phyloP scores from a whole-genome alignment of 1,140 invertebrate genomes.

The Caenorhabditis latens region DNA sequence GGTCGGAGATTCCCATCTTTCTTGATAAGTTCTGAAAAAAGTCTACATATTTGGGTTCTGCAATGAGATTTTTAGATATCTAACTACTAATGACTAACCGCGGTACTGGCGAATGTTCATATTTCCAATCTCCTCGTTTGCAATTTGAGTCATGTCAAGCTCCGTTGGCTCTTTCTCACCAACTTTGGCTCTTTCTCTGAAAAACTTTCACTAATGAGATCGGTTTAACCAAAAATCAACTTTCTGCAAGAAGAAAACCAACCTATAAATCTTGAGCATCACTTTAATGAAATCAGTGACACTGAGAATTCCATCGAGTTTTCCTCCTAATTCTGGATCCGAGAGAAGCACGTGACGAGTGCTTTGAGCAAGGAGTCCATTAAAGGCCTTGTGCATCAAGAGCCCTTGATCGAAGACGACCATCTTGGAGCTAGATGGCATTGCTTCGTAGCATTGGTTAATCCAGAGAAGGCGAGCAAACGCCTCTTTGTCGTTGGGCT shows the following conservation, averaged over 20 bases:
- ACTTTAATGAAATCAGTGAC: constrained; percentile 65
- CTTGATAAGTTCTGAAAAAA: constrained; percentile 57
- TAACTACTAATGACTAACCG: not conserved
- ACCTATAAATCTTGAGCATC: constrained; percentile 61
- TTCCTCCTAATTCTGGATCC: constrained; percentile 44
- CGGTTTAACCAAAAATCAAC: not conserved
- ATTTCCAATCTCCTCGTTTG: constrained; percentile 60
- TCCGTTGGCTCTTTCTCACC: constrained; percentile 44
- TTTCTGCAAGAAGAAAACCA: not conserved
- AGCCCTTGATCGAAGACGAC: constrained; percentile 62
- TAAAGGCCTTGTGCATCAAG: constrained; percentile 62
- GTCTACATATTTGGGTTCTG: not conserved
- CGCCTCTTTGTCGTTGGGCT: constrained; percentile 36
- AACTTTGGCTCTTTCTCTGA: constrained; percentile 39
- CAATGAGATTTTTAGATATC: not conserved
- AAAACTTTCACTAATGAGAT: not conserved
- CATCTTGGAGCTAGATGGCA: constrained; percentile 64
- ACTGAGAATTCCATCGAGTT: constrained; percentile 62
- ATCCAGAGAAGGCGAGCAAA: constrained; percentile 61
- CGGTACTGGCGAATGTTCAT: constrained; percentile 57
- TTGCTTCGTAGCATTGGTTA: constrained; percentile 62
- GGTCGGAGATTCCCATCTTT: constrained; percentile 48
- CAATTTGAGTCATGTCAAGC: constrained; percentile 29
- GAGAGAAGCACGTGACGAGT: constrained; percentile 64
- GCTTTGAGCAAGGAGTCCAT: constrained; percentile 62